Evolutionary conservation across 2,113 vertebrate species (phyloP).

Genomic region (Siniperca chuatsi): DNA sequence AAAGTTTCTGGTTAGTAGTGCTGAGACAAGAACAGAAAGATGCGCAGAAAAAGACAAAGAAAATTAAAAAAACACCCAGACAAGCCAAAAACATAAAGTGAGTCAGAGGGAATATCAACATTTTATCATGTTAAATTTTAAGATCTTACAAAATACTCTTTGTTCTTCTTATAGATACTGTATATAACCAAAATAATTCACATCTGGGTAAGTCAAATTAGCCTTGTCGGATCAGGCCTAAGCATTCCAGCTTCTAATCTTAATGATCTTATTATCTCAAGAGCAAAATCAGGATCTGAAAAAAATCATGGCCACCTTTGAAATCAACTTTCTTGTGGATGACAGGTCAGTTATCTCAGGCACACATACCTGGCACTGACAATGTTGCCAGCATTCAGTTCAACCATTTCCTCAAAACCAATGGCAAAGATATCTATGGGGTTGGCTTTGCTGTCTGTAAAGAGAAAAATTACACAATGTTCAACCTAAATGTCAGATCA

Average conservation of each 20-base stretch:
- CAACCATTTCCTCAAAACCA: conserved; percentile 99
- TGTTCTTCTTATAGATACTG: not conserved
- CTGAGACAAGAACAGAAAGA: conserved; percentile 77
- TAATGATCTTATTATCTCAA: not conserved
- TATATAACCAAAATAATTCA: not conserved
- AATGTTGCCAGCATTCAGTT: conserved; percentile 98
- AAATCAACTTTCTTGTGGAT: not conserved
- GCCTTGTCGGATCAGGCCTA: not conserved
- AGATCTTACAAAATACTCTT: not conserved
- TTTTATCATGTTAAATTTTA: not conserved
- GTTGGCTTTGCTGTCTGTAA: conserved; percentile 89
- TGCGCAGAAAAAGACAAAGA: not conserved
- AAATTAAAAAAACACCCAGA: not conserved
- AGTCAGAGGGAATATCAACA: not conserved
- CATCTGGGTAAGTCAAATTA: not conserved
- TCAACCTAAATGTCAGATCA: not conserved
- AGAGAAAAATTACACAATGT: conserved; percentile 4
- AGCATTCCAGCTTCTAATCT: not conserved
- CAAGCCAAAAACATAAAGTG: not conserved
- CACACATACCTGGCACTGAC: conserved; percentile 94
- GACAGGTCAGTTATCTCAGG: no score
- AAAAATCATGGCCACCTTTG: not conserved
- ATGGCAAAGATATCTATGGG: conserved; percentile 97
- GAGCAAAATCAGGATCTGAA: not conserved
- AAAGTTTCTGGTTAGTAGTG: conserved; percentile 98